Evolutionary conservation across 2,113 vertebrate species (phyloP).

Genomic region (Pomatorhinus ruficollis): DNA sequence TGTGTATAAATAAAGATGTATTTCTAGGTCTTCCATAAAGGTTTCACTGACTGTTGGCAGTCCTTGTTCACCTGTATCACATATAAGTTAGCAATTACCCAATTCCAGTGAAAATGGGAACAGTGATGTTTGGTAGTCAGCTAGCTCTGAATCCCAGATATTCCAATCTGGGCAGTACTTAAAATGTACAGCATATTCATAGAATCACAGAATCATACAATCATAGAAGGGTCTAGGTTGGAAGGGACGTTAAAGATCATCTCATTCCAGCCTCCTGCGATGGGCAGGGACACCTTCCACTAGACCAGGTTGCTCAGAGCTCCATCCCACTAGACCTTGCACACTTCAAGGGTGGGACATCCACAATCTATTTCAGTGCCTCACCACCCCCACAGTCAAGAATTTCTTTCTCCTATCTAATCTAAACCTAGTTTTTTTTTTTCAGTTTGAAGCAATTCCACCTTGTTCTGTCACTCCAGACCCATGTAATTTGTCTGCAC

Average conservation of each 20-base stretch:
- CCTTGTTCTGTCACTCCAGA: not conserved
- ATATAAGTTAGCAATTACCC: not conserved
- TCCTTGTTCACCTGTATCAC: not conserved
- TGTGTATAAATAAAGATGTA: not conserved
- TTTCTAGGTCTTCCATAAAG: not conserved
- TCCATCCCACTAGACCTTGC: not conserved
- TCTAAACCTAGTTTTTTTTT: not conserved
- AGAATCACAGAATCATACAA: not conserved
- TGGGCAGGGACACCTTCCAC: too few species aligned
- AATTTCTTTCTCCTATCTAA: not conserved
- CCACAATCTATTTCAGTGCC: not conserved
- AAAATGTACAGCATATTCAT: not conserved
- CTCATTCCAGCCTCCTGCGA: not conserved
- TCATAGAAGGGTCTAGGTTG: not conserved
- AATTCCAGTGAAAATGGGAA: not conserved
- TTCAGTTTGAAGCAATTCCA: not conserved
- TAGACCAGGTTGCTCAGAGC: not conserved
- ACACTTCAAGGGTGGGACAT: not conserved
- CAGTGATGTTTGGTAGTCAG: not conserved
- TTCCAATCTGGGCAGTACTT: not conserved
- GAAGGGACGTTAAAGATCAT: not conserved
- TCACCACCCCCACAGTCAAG: not conserved
- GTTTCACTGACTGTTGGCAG: not conserved
- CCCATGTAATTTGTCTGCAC: fast-evolving
- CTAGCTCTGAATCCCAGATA: not conserved